Base-by-base conservation (phyloP, 1,140 invertebrate species). In the Drosophila azteca region DNA sequence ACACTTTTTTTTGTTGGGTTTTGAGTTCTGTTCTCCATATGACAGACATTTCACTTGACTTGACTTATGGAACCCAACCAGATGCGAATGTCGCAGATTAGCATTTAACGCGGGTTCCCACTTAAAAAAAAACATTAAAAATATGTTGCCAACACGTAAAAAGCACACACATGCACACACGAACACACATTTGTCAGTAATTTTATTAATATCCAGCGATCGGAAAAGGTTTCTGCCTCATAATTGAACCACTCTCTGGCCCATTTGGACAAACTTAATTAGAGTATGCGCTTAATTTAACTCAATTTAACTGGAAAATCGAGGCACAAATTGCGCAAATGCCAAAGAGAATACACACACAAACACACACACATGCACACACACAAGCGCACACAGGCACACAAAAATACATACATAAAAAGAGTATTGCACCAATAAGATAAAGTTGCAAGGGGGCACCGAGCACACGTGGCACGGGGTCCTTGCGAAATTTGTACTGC, bases 251-350 rank as follows among this genome's bases (percentile, higher is more conserved):
- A 64, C 79, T 31, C 35, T 39, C 17, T 20, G 17, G 35, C 70
- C 72, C 78, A 77, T 73, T 78, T 69, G 74, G 52, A 53, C 59
- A 73, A 82, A 82, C 79, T 82, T 83, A 84, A 84, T 84, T 84
- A 84, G 84, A 13, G 35, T 11, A 69, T 43, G 74, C 77, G 63
- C 73, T 84, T 84, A 84, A 84, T 65, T 65, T 84, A 84, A 84
- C 61, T 65, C 68, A 84, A 84, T 84, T 83, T 80, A 53, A 77
- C 72, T 49, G 74, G 65, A 77, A 84, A 84, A 76, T 79, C 67
- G 80, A 72, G 76, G 62, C 77, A 68, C 59, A 79, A 76, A 70
- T 75, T 75, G 55, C 45, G 53, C 59, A 54, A 59, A 61, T 75
- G 62, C 58, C 51, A 59, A 50, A 35, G 62, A 53, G 17, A 35